Percentiles rank a stretch among this genome's conserved stretches.
phyloP scores from a whole-genome alignment of 2,113 vertebrate species.

The Pollachius pollachius region DNA sequence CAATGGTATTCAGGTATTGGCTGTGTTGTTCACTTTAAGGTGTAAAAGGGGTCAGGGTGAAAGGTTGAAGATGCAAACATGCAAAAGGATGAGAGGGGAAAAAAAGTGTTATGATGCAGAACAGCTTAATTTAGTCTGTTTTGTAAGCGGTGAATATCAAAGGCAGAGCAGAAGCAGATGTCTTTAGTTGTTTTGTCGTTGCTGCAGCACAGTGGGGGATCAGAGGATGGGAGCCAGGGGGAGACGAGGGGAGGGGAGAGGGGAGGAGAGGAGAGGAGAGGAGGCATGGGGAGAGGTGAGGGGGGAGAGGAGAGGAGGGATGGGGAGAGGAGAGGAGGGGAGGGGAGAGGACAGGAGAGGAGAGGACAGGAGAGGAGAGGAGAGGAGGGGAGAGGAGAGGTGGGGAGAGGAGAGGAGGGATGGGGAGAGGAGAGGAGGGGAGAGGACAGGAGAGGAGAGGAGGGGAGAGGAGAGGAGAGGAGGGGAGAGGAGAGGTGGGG shows the following conservation, averaged over 20 bases:
- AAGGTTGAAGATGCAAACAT: not conserved
- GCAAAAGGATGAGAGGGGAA: constrained; percentile 35
- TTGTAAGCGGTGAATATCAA: constrained; percentile 57
- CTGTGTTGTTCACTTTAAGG: too few species aligned
- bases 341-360: constrained; percentile 41
- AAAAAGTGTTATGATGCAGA: constrained; percentile 33
- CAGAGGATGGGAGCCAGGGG: constrained; percentile 56
- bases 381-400: constrained; percentile 10
- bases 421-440: too few species aligned
- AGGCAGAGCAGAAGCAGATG: constrained; percentile 44
- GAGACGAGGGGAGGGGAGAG: constrained; percentile 29
- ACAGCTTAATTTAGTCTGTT: constrained; percentile 49
- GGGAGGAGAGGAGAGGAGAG: constrained; percentile 32
- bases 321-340: constrained; percentile 10
- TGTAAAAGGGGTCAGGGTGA: not conserved
- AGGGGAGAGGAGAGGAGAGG: too few species aligned
- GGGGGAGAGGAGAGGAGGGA: constrained; percentile 55
- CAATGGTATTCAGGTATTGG: too few species aligned
- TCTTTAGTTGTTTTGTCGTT: constrained; percentile 68
- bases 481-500: too few species aligned
- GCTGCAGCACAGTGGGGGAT: constrained; percentile 29
- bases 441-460: too few species aligned
- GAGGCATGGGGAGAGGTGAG: constrained; percentile 48
- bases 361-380: constrained; percentile 47
- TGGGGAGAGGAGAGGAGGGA: too few species aligned